These are phyloP conservation scores for Bubo scandiacus DNA, from an alignment of 2,113 vertebrate species.

Conservation along the genomic window DNA sequence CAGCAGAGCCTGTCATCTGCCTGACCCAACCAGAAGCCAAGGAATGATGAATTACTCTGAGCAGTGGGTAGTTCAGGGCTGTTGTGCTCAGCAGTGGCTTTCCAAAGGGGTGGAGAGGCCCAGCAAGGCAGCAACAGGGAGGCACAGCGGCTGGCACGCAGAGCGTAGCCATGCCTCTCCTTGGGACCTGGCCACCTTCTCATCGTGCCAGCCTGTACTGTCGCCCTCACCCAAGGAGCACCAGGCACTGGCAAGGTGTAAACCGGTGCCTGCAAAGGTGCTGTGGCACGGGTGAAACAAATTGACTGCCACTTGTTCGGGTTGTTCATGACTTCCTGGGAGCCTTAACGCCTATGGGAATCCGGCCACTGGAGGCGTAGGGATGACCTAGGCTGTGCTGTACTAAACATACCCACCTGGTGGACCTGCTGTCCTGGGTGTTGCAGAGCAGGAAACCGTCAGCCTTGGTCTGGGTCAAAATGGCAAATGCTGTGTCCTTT, in stretches of 20 bases:
- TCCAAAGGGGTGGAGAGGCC: neutral
- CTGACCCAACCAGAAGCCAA: neutral
- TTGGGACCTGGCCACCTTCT: neutral
- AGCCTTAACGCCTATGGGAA: neutral
- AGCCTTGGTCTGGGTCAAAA: neutral
- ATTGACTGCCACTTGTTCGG: neutral
- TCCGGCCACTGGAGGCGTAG: neutral
- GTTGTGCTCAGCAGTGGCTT: neutral
- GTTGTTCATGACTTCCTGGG: neutral
- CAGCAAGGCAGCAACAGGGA: neutral
- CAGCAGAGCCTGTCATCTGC: neutral
- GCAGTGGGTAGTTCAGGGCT: neutral
- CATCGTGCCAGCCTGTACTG: rapidly evolving
- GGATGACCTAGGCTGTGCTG: neutral
- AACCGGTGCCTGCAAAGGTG: neutral
- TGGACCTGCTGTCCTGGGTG: neutral
- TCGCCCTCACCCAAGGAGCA: neutral
- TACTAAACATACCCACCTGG: neutral
- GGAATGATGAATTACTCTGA: neutral
- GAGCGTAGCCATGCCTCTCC: neutral
- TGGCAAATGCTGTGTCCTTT: too few species aligned
- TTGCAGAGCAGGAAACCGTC: neutral
- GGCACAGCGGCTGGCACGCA: neutral
- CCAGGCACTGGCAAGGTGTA: too few species aligned
- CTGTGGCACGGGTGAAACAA: neutral